These are phyloP conservation scores for Sebastes cheni DNA, from an alignment of 2,797 vertebrate species.

Conservation along the genomic window DNA sequence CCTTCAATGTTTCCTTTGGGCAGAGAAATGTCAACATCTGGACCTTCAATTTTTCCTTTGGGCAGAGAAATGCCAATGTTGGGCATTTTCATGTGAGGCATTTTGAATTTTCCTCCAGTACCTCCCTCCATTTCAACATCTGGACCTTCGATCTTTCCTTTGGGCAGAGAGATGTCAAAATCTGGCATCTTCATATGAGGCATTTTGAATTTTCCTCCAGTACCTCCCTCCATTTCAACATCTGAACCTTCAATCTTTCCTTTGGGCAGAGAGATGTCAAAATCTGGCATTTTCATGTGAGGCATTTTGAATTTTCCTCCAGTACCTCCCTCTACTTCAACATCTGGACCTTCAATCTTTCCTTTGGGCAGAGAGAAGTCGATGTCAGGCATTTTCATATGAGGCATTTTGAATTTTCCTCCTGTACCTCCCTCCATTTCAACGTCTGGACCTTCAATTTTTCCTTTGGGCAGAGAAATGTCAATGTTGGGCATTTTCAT, in stretches of 20 bases:
- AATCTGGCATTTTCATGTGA: accelerated
- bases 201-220: too few relatives aligned
- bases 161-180: accelerated
- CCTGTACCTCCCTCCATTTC: accelerated
- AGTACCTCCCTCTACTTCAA: accelerated
- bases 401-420: background rate
- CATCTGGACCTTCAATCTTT: background rate
- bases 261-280: conserved; percentile 68
- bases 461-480: conserved; percentile 57
- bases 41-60: too few relatives aligned
- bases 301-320: background rate
- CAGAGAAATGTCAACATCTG: background rate
- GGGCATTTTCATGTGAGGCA: too few relatives aligned
- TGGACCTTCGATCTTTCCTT: too few relatives aligned
- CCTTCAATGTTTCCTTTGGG: conserved; percentile 57
- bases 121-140: accelerated
- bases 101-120: accelerated
- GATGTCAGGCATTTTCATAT: accelerated
- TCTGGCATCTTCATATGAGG: accelerated
- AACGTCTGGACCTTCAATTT: conserved; percentile 31
- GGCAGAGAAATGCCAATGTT: accelerated
- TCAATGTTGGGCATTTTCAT: background rate
- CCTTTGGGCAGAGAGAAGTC: background rate
- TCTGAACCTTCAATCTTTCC: conserved; percentile 46
- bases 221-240: accelerated